Evolutionary conservation across 2,888 invertebrate genomes (phyloP).

Genomic region (Clusia tigrina): DNA sequence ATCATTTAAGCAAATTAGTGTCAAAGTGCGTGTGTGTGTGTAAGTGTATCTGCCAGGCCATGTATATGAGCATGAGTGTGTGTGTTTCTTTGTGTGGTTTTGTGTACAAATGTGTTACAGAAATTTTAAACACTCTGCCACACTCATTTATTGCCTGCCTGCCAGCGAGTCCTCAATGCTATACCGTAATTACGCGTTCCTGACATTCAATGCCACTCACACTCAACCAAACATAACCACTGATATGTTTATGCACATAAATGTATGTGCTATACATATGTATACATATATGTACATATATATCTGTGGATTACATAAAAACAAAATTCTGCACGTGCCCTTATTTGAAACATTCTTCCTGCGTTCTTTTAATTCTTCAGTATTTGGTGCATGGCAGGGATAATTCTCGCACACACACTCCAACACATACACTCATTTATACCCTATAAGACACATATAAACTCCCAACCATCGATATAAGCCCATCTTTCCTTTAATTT

Average conservation of each 20-base stretch:
- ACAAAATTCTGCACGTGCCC: constrained; percentile 54
- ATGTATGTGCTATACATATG: constrained; percentile 17
- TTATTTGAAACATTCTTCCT: constrained; percentile 42
- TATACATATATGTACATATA: constrained; percentile 19
- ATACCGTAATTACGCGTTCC: constrained; percentile 39
- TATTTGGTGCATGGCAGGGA: constrained; percentile 30
- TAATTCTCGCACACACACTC: constrained; percentile 11
- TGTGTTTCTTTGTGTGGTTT: neutral
- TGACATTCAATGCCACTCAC: constrained; percentile 37
- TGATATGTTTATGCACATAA: constrained; percentile 13
- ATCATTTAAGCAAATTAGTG: constrained; percentile 39
- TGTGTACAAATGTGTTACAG: neutral
- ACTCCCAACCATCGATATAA: constrained; percentile 23
- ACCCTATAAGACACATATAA: constrained; percentile 10
- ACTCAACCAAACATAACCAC: constrained; percentile 21
- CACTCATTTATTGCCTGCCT: constrained; percentile 23
- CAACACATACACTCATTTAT: constrained; percentile 23
- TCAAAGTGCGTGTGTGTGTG: constrained; percentile 27
- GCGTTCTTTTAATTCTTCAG: constrained; percentile 6
- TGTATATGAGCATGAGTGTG: neutral
- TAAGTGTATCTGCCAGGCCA: neutral
- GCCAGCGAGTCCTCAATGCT: constrained; percentile 20
- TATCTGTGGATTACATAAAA: constrained; percentile 2
- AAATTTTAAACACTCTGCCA: neutral
- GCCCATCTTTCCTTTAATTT: neutral